Percentiles rank a stretch among this genome's conserved stretches.
Evolutionary conservation across 1,140 invertebrate genomes (phyloP).

Genomic region (Nixonia krombeini): DNA sequence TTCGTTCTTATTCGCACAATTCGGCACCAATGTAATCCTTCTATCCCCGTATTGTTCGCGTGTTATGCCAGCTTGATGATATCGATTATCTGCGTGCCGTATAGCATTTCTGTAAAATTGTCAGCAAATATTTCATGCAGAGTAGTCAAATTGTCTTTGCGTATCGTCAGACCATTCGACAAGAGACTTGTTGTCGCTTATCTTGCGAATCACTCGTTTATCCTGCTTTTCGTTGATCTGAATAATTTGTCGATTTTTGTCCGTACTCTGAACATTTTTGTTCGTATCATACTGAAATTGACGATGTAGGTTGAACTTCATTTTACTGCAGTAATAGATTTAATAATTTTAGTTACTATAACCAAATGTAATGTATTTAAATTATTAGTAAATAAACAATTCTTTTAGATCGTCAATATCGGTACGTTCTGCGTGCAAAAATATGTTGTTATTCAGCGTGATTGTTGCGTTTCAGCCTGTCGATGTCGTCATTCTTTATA

Average conservation of each 20-base stretch:
- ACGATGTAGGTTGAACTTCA: conserved; percentile 1
- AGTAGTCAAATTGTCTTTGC: conserved; percentile 43
- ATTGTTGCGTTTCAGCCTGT: conserved; percentile 39
- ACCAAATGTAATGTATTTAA: too few species aligned
- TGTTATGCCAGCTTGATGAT: conserved; percentile 60
- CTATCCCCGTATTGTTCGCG: conserved; percentile 54
- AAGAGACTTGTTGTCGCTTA: conserved; percentile 31
- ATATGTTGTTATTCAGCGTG: conserved; percentile 16
- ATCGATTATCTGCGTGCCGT: conserved; percentile 57
- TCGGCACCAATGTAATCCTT: conserved; percentile 27
- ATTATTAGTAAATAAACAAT: too few species aligned
- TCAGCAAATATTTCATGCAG: conserved; percentile 51
- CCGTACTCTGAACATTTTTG: conserved; percentile 1
- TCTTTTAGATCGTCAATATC: too few species aligned
- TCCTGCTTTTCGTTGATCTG: conserved; percentile 20
- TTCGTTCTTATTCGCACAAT: conserved; percentile 3
- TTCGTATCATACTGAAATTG: conserved; percentile 7
- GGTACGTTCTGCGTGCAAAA: conserved; percentile 2
- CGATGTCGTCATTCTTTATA: conserved; percentile 58
- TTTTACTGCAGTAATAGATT: conserved; percentile 1
- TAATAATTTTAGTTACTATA: too few species aligned
- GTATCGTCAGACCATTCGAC: conserved; percentile 24
- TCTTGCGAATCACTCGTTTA: conserved; percentile 20
- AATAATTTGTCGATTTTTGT: conserved; percentile 13
- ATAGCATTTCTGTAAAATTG: conserved; percentile 57